Percentiles rank a stretch among this genome's conserved stretches.
phyloP scores from a whole-genome alignment of 2,797 vertebrate species.

The Australoheros facetus region DNA sequence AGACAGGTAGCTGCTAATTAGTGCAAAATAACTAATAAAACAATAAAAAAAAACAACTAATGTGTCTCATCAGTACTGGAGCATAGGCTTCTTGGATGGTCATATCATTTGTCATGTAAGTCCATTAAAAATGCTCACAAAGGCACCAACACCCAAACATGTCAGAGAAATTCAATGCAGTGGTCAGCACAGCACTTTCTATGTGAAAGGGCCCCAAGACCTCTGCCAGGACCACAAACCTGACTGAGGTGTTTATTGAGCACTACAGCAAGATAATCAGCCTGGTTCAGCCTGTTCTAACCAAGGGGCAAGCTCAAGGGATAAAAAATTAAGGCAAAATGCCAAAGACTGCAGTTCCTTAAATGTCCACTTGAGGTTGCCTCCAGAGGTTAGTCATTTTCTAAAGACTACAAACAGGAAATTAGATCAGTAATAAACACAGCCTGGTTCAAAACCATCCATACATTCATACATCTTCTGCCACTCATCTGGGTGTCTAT shows the following conservation, averaged over 20 bases:
- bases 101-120: neutral
- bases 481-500: neutral
- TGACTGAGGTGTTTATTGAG: too few species aligned
- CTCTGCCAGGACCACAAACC: too few species aligned
- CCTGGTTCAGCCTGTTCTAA: neutral
- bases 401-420: neutral
- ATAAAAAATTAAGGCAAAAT: too few species aligned
- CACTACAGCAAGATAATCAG: neutral
- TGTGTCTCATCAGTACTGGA: neutral
- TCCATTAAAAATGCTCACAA: neutral
- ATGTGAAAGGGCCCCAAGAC: too few species aligned
- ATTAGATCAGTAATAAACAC: neutral
- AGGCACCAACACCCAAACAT: neutral
- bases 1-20: neutral
- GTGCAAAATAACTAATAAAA: neutral
- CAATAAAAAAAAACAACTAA: accelerated
- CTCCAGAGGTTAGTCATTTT: neutral
- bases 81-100: neutral
- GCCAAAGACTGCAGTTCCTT: neutral
- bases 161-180: neutral
- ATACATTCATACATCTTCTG: too few species aligned
- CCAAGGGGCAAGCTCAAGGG: too few species aligned
- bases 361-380: neutral
- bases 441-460: neutral
- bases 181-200: too few species aligned